Evolutionary conservation across 2,797 vertebrate species (phyloP).

Genomic region (Merluccius polli): DNA sequence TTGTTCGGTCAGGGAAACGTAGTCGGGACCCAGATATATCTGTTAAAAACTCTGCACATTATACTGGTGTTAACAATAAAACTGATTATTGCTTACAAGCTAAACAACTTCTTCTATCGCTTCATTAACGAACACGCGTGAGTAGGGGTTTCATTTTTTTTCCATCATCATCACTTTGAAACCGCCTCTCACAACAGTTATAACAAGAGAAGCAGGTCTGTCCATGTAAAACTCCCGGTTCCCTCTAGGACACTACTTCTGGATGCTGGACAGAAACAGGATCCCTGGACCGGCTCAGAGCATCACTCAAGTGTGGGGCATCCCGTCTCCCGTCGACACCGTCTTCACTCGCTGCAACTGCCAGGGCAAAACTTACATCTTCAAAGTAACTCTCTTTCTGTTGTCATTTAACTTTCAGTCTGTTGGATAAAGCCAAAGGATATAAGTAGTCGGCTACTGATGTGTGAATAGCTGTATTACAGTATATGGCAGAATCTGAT

Average conservation of each 20-base stretch:
- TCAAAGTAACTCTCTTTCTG: conserved; percentile 75
- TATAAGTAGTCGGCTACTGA: too few relatives aligned
- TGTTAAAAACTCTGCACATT: too few relatives aligned
- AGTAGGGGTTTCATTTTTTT: too few relatives aligned
- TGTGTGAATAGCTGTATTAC: not conserved
- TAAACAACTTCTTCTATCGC: too few relatives aligned
- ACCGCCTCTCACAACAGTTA: too few relatives aligned
- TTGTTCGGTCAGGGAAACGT: too few relatives aligned
- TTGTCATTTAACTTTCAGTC: not conserved
- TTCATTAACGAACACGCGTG: too few relatives aligned
- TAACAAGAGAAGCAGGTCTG: not conserved
- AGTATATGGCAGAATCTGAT: not conserved
- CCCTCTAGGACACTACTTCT: conserved; percentile 87
- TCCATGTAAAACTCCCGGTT: not conserved
- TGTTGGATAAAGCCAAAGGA: not conserved
- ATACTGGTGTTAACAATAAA: too few relatives aligned
- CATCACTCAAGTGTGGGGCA: conserved; percentile 86
- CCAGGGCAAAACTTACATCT: conserved; percentile 91
- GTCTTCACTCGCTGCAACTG: conserved; percentile 96
- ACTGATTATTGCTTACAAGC: too few relatives aligned
- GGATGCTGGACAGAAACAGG: conserved; percentile 76
- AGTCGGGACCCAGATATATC: too few relatives aligned
- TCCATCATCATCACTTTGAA: too few relatives aligned
- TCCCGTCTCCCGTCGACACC: conserved; percentile 91
- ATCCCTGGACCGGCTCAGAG: conserved; percentile 70